These are phyloP conservation scores for Shargacucullia verbasci DNA, from an alignment of 2,888 invertebrate genomes.

Conservation along the genomic window DNA sequence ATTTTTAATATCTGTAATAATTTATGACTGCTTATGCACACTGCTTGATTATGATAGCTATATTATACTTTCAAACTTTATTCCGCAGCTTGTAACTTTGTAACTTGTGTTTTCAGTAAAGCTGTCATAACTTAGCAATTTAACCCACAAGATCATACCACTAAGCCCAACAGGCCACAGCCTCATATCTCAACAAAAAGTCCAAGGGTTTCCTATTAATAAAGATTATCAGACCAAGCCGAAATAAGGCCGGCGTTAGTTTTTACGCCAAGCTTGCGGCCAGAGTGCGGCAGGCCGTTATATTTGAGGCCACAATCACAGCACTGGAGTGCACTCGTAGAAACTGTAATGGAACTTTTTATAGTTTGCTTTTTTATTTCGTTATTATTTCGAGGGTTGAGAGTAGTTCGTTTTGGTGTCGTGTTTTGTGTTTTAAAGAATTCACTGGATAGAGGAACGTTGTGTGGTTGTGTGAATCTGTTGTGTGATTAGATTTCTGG, in stretches of 20 bases:
- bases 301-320: conserved; percentile 40
- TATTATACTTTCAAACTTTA: too few relatives aligned
- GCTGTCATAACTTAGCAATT: conserved; percentile 6
- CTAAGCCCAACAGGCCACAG: conserved; percentile 29
- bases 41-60: too few relatives aligned
- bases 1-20: too few relatives aligned
- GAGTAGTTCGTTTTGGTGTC: too few relatives aligned
- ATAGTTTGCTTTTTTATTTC: conserved; percentile 36
- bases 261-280: conserved; percentile 14
- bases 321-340: conserved; percentile 40
- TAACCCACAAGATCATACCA: conserved; percentile 21
- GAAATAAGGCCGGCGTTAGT: conserved; percentile 10
- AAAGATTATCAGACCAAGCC: conserved; percentile 48
- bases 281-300: conserved; percentile 20
- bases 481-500: too few relatives aligned
- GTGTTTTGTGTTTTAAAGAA: too few relatives aligned
- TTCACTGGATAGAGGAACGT: too few relatives aligned
- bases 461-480: too few relatives aligned
- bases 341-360: conserved; percentile 19
- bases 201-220: conserved; percentile 44
- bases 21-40: too few relatives aligned
- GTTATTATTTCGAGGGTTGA: conserved; percentile 33
- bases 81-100: too few relatives aligned
- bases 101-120: too few relatives aligned
- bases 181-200: conserved; percentile 36